Conservation (phyloP, 1,140 invertebrate species). For the Drosophila parvula region DNA sequence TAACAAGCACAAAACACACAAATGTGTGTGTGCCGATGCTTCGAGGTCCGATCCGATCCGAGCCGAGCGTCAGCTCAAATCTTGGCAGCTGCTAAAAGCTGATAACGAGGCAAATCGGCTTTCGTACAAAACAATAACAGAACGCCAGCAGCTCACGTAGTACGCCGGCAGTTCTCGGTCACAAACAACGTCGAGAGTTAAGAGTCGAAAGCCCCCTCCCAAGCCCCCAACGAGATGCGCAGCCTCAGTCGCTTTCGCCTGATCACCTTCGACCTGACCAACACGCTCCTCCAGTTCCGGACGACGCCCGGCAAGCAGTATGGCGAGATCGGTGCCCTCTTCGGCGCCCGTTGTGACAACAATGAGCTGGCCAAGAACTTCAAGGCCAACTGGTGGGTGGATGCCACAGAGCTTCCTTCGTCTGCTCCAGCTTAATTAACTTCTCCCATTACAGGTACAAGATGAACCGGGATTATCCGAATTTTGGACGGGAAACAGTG, state of each 20-base stretch:
- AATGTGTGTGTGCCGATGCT: slow-evolving; percentile 10
- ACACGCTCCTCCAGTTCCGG: slow-evolving; percentile 90
- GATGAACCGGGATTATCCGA: slow-evolving; percentile 89
- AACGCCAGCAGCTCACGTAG: slow-evolving; percentile 49
- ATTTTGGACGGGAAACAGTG: slow-evolving; percentile 89
- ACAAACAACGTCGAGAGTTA: slow-evolving; percentile 18
- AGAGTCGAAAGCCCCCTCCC: not conserved
- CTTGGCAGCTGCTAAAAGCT: slow-evolving; percentile 24
- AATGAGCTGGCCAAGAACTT: slow-evolving; percentile 87
- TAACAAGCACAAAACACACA: slow-evolving; percentile 1
- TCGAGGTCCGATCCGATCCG: slow-evolving; percentile 16
- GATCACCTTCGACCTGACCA: slow-evolving; percentile 95
- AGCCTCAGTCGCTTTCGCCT: slow-evolving; percentile 85
- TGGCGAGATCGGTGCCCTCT: slow-evolving; percentile 87
- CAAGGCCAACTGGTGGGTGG: slow-evolving; percentile 86
- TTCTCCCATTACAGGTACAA: slow-evolving; percentile 59
- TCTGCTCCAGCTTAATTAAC: not conserved
- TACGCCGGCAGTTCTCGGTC: slow-evolving; percentile 44
- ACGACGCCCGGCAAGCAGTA: slow-evolving; percentile 90
- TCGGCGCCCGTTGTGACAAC: slow-evolving; percentile 88
- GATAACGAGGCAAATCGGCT: slow-evolving; percentile 38
- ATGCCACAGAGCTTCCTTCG: too few relatives aligned
- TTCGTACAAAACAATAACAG: slow-evolving; percentile 52
- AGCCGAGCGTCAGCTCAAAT: slow-evolving; percentile 15
- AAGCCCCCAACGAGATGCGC: slow-evolving; percentile 66